Base-by-base conservation (phyloP, 2,888 invertebrate species). In the Agonopterix subpropinquella region DNA sequence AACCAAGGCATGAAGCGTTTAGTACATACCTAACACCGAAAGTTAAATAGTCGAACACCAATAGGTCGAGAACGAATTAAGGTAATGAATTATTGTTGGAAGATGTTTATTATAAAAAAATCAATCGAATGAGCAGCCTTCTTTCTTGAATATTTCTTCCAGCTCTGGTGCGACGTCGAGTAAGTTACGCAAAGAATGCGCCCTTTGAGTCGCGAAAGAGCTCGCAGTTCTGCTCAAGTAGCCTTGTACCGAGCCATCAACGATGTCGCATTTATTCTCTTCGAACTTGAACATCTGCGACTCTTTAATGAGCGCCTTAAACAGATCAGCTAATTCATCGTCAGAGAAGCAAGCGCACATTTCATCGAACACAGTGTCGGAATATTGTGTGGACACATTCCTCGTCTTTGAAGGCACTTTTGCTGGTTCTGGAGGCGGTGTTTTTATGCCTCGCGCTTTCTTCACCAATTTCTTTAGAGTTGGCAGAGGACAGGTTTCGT, bases 331-430 rank as follows among this genome's bases (percentile, higher is more conserved):
- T 3, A 74, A 42, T 52, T 76, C 77, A 11, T 68, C 69, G n/a
- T 74, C 75, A 1, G 77, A 75, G 47, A 77, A 78, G 52, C 83
- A 85, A 13, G 63, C 72, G 56, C 83, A 87, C 28, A 83, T 50
- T 9, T 11, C 10, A 15, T 83, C 77, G 50, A 69, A 77, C 49
- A 77, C 65, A 43, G 68, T 63, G 39, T 85, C 79, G 5, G 69
- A 68, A 50, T 67, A 79, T 48, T 85, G 83, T 0, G 73, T 79
- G 11, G 58, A 47, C 1, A 68, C 55, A 35, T 81, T 70, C 51
- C 53, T 77, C 1, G 72, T 76, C 48, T 56, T 75, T 1, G 75
- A 57, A 43, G 62, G 61, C 0, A 53, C 53, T 50, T 53, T 59
- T 2, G 45, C 44, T 1, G 57, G 54, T 9, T 54, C 50, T 1